Base-by-base conservation (phyloP, 2,113 vertebrate species). In the Periophthalmodon schlosseri region DNA sequence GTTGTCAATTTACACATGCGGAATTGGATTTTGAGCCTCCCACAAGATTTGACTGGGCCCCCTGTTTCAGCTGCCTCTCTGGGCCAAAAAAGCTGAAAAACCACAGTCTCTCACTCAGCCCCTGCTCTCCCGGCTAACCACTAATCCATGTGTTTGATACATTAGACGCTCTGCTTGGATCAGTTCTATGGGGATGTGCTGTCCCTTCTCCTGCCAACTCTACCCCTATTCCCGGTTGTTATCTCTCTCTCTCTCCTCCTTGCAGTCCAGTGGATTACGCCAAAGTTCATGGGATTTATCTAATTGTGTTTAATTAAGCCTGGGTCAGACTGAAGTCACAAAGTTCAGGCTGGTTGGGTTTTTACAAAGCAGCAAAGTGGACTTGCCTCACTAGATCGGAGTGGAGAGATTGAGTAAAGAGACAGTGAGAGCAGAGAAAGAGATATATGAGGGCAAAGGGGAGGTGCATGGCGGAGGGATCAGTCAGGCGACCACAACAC, bases 131-230 rank as follows among this genome's bases (percentile, higher is more conserved):
- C 77, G 81, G 85, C 91, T 88, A 93, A 92, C 91, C 89, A 47
- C 92, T 93, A 94, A 93, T 93, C 93, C 91, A 93, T 90, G 90
- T 93, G 93, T 93, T 94, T 94, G 91, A 93, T 89, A 93, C 91
- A 93, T 94, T 93, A 94, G 91, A 91, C 88, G 73, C 83, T 88
- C 85, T 66, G 73, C 77, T 87, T 89, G 85, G 88, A 86, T 93
- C 91, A 90, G 84, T 91, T 89, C 87, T 87, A 77, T 80, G 73
- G 82, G 84, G 89, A 90, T 85, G 84, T 84, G 68, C 87, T 91
- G 86, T 85, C 90, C 86, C 81, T 83, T 88, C 85, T 69, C 76
- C 75, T 92, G 91, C 88, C 88, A 91, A 91, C 81, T 69, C 79
- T 80, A 44, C 76, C 83, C 86, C 84, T 28, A 78, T 82, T 84